Base-by-base conservation (phyloP, 2,888 invertebrate genomes). In the Mimumesa dahlbomi region DNA sequence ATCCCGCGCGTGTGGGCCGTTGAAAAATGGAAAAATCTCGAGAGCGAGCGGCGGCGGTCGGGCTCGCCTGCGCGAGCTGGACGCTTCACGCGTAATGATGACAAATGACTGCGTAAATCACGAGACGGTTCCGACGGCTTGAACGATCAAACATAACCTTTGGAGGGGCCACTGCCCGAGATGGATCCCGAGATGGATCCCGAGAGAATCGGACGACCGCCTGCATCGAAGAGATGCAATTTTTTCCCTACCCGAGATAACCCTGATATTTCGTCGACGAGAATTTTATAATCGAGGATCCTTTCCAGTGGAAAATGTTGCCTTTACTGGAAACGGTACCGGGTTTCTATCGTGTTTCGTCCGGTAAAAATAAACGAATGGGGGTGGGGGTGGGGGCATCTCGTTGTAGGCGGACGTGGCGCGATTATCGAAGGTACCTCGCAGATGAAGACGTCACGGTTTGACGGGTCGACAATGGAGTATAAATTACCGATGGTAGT, bases 71-170 rank as follows among this genome's bases (percentile, higher is more conserved):
- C 67, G 57, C 64, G 62, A 42, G 57, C 73, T 56, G 75, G 71
- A 69, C 49, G 70, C 77, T 70, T 72, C 75, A 63, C 75, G 68
- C 79, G 78, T 85, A 85, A 85, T 82, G 85, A 85, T 85, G 84
- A 85, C 84, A 85, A 85, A 85, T 85, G 83, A 83, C 81, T 66
- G 69, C 76, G 81, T 83, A 83, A 83, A 84, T 84, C 82, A 82
- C 77, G 72, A 74, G 84, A 81, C 83, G 75, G 77, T 72, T 71
- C 77, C 73, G 71, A 76, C 77, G 76, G 81, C 77, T 64, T 36
- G 57, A 16, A 77, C 76, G 63, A 65, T 63, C 64, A 66, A 72
- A 73, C 76, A 36, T 49, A 46, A 50, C 58, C 75, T 57, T 72
- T 68, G 62, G 25, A 68, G 64, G 40, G 52, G 31, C 46, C 49